These are phyloP conservation scores for Ailurus styani DNA, from an alignment of 2,113 vertebrate species.

Conservation along the genomic window DNA sequence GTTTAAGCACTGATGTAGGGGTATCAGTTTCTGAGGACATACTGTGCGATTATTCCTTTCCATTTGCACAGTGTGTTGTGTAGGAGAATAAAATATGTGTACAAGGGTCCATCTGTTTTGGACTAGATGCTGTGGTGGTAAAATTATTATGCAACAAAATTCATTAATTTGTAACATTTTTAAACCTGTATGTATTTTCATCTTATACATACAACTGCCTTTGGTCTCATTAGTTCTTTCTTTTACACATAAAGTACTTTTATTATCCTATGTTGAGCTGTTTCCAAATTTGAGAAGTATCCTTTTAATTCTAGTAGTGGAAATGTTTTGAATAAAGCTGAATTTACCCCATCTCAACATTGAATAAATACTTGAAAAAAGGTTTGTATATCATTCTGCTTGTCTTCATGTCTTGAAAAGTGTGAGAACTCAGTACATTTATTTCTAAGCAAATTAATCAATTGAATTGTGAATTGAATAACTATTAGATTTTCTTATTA, in stretches of 20 bases:
- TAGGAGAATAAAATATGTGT: background rate
- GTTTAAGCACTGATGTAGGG: background rate
- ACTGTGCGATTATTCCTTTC: background rate
- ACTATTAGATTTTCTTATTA: background rate
- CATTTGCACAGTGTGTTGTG: background rate
- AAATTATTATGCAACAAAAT: background rate
- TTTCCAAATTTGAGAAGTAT: background rate
- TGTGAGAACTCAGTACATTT: background rate
- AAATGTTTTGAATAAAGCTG: background rate
- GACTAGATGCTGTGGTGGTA: background rate
- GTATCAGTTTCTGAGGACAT: background rate
- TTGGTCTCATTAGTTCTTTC: background rate
- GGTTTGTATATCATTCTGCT: background rate
- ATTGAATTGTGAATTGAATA: background rate
- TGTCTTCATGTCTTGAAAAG: background rate
- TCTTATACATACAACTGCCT: background rate
- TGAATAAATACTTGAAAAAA: background rate
- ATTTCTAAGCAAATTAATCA: background rate
- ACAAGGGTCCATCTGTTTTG: background rate
- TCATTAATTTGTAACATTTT: background rate
- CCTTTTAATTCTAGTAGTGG: background rate
- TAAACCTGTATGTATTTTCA: background rate
- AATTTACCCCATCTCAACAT: background rate
- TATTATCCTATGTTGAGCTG: background rate
- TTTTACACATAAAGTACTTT: background rate